Conservation (phyloP, 2,797 vertebrate genomes). For the Gymnoscopelus microlampas region DNA sequence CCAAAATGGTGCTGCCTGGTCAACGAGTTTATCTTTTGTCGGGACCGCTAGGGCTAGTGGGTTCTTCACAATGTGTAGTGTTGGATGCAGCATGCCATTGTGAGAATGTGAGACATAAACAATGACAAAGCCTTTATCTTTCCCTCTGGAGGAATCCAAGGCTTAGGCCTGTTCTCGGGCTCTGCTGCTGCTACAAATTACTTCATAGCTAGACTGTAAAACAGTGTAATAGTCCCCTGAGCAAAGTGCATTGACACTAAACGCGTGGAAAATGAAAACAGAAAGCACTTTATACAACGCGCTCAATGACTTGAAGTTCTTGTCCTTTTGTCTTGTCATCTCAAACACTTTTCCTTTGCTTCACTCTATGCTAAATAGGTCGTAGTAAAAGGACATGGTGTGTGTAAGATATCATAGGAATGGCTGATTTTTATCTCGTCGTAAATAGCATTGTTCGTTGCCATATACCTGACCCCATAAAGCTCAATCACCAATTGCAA, state of each 20-base stretch:
- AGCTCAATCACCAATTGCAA: conserved; percentile 25
- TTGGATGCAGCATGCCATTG: conserved; percentile 33
- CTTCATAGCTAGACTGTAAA: conserved; percentile 42
- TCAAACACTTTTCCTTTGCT: conserved; percentile 12
- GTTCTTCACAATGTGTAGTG: conserved; percentile 34
- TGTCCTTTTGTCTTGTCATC: conserved; percentile 24
- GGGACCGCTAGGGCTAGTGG: conserved; percentile 53
- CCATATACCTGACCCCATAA: neutral
- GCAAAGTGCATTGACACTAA: conserved; percentile 21
- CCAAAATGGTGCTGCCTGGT: conserved; percentile 10
- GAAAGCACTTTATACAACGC: conserved; percentile 19
- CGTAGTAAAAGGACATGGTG: neutral
- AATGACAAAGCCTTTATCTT: conserved; percentile 51
- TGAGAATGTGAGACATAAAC: conserved; percentile 49
- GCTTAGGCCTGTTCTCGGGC: conserved; percentile 21
- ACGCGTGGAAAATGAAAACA: conserved; percentile 27
- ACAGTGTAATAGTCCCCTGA: conserved; percentile 34
- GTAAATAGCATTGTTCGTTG: neutral
- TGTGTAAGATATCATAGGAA: conserved; percentile 9
- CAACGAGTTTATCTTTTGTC: conserved; percentile 55
- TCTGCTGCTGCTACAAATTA: conserved; percentile 33
- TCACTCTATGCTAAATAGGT: conserved; percentile 18
- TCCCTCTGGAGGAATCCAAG: conserved; percentile 34
- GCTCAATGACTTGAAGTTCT: conserved; percentile 4
- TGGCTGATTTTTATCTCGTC: conserved; percentile 1